Evolutionary conservation across 2,113 vertebrate species (phyloP).

Genomic region (Hippocampus mohnikei): DNA sequence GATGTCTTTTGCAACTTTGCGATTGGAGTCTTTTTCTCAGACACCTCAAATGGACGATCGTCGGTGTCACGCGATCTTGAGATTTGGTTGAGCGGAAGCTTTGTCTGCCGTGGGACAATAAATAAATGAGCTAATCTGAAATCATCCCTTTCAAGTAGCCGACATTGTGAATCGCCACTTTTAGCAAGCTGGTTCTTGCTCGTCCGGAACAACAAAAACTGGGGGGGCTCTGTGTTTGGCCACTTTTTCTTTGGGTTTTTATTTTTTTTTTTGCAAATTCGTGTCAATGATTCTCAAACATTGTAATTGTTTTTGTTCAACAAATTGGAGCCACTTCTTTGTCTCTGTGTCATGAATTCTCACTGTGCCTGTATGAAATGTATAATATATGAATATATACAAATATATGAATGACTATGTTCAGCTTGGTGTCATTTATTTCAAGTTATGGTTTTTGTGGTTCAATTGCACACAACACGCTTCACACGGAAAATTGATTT

Average conservation of each 20-base stretch:
- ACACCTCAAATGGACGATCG: neutral
- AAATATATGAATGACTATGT: slow-evolving; percentile 75
- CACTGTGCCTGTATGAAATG: slow-evolving; percentile 89
- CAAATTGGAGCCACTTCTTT: slow-evolving; percentile 76
- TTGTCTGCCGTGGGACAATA: neutral
- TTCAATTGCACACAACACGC: too few species aligned
- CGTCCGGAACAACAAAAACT: slow-evolving; percentile 53
- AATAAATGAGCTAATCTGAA: too few species aligned
- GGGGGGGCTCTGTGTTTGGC: slow-evolving; percentile 40
- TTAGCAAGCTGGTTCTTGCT: slow-evolving; percentile 98
- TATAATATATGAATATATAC: slow-evolving; percentile 85
- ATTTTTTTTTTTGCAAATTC: slow-evolving; percentile 70
- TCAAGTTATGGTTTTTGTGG: neutral
- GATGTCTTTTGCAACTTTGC: slow-evolving; percentile 46
- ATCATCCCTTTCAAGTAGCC: neutral
- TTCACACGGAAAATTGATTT: slow-evolving; percentile 11
- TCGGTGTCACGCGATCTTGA: neutral
- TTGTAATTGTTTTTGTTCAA: slow-evolving; percentile 82
- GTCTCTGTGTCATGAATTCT: slow-evolving; percentile 74
- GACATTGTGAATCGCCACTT: neutral
- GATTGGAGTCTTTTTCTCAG: neutral
- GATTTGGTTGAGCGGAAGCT: neutral
- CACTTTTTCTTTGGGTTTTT: slow-evolving; percentile 75
- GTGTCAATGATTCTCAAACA: slow-evolving; percentile 87
- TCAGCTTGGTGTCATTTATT: slow-evolving; percentile 36